A percentile compares a stretch with the other conserved stretches of the same genome.
phyloP scores from a whole-genome alignment of 1,140 invertebrate species.

The Ceratitis capitata region DNA sequence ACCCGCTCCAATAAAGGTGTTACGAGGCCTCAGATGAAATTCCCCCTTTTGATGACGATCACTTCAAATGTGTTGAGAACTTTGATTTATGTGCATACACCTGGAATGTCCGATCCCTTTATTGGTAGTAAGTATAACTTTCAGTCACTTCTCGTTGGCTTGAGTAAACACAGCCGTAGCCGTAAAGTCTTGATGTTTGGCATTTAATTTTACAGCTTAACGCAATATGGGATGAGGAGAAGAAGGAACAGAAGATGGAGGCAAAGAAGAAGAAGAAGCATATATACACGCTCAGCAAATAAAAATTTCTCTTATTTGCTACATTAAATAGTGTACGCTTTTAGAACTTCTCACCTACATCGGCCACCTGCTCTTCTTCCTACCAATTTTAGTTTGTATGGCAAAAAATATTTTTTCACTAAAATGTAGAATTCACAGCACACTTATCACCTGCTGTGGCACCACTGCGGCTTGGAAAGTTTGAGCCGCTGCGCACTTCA shows the following conservation, averaged over 20 bases:
- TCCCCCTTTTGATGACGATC: too few species aligned
- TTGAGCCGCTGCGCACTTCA: background rate
- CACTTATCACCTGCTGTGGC: constrained; percentile 12
- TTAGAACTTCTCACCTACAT: background rate
- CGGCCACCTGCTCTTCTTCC: background rate
- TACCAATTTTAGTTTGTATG: background rate
- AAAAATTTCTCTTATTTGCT: background rate
- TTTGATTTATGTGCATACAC: too few species aligned
- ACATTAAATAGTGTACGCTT: background rate
- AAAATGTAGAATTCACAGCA: background rate
- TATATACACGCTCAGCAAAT: background rate
- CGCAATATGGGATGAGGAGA: too few species aligned
- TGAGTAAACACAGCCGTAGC: too few species aligned
- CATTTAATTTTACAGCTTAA: background rate
- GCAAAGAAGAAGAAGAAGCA: background rate
- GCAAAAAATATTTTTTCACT: background rate
- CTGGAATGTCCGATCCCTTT: too few species aligned
- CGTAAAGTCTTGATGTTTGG: background rate
- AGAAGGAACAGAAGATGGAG: too few species aligned
- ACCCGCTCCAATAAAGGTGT: too few species aligned
- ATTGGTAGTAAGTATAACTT: too few species aligned
- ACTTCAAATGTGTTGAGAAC: too few species aligned
- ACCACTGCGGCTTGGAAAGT: background rate
- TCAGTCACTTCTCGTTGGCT: too few species aligned
- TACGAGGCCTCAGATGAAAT: too few species aligned